Evolutionary conservation across 2,113 vertebrate genomes (phyloP).

Genomic region (Sigmodon hispidus): DNA sequence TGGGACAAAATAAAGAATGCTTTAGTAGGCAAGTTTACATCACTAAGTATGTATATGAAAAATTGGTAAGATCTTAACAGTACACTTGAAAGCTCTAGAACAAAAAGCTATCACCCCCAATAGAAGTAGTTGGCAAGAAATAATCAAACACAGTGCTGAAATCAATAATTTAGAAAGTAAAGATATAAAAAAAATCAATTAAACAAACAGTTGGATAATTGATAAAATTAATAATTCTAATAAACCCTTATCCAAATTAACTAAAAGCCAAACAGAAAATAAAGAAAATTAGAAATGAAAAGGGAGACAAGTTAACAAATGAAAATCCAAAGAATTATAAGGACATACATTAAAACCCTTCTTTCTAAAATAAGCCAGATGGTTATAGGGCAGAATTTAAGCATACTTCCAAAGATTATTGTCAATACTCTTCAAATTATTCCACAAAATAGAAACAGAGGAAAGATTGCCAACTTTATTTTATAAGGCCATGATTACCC

Average conservation of each 20-base stretch:
- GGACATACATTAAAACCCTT: not conserved
- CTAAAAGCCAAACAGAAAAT: not conserved
- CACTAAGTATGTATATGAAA: not conserved
- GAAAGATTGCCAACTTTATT: not conserved
- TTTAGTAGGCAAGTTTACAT: not conserved
- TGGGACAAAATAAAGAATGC: not conserved
- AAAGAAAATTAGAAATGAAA: not conserved
- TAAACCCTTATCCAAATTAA: not conserved
- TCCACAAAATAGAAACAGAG: not conserved
- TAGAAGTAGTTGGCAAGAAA: not conserved
- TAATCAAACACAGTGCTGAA: not conserved
- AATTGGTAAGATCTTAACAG: not conserved
- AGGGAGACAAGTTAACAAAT: not conserved
- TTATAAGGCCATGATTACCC: not conserved
- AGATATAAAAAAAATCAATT: not conserved
- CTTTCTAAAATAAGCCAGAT: no score
- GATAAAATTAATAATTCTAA: not conserved
- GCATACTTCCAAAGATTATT: no score
- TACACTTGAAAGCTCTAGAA: not conserved
- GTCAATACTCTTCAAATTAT: not conserved
- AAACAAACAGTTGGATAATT: not conserved
- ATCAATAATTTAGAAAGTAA: not conserved
- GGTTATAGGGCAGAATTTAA: not conserved
- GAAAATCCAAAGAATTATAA: not conserved
- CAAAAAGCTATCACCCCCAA: not conserved